phyloP scores from a whole-genome alignment of 2,797 vertebrate genomes.

The Micropoecilia bifurca region DNA sequence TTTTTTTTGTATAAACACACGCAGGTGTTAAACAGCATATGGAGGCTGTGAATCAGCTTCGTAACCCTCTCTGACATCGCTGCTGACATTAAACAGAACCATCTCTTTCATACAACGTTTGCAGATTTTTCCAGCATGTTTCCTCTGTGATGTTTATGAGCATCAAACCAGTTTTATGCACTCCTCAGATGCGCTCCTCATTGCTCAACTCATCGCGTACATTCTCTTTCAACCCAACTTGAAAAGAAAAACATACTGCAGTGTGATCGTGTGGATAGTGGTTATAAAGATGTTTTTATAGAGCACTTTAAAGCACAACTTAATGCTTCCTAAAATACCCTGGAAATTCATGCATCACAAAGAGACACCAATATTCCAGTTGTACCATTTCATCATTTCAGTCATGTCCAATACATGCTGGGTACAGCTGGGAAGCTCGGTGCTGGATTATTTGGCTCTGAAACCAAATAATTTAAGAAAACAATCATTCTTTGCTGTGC shows the following conservation, averaged over 20 bases:
- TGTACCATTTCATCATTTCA: slow-evolving; percentile 36
- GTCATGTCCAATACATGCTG: slow-evolving; percentile 54
- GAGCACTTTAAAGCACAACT: slow-evolving; percentile 29
- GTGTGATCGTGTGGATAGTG: slow-evolving; percentile 49
- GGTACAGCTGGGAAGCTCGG: slow-evolving; percentile 45
- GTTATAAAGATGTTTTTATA: slow-evolving; percentile 40
- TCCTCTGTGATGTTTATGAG: slow-evolving; percentile 39
- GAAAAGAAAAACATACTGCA: neutral
- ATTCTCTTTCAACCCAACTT: slow-evolving; percentile 19
- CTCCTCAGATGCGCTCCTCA: slow-evolving; percentile 28
- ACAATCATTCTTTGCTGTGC: slow-evolving; percentile 9
- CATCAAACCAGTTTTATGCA: slow-evolving; percentile 29
- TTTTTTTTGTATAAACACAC: slow-evolving; percentile 26
- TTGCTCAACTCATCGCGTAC: slow-evolving; percentile 23
- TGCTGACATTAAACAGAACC: slow-evolving; percentile 63
- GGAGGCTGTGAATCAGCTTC: slow-evolving; percentile 64
- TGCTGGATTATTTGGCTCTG: slow-evolving; percentile 45
- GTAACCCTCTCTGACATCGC: slow-evolving; percentile 65
- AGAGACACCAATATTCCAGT: slow-evolving; percentile 19
- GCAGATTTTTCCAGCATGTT: slow-evolving; percentile 42
- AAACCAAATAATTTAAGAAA: slow-evolving; percentile 45
- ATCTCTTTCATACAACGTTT: slow-evolving; percentile 52
- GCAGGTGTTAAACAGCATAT: slow-evolving; percentile 74
- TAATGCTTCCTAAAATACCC: slow-evolving; percentile 42
- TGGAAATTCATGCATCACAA: slow-evolving; percentile 30